Evolutionary conservation across 2,113 vertebrate genomes (phyloP).

Genomic region (Holacanthus passer): DNA sequence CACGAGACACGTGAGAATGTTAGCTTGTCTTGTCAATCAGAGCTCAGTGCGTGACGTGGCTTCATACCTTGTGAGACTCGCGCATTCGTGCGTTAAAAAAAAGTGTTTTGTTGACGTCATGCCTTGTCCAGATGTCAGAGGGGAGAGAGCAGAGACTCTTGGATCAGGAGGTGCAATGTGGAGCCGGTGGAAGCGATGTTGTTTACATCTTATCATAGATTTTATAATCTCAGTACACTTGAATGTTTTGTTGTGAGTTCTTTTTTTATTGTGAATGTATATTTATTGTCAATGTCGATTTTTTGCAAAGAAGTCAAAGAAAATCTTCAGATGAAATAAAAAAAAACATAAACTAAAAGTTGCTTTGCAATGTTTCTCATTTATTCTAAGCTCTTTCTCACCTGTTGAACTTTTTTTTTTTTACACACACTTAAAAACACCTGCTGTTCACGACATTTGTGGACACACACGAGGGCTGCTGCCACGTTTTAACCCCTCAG

Average conservation of each 20-base stretch:
- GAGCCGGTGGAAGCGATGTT: constrained; percentile 25
- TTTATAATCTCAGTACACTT: constrained; percentile 72
- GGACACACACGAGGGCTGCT: neutral
- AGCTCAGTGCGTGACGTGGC: constrained; percentile 72
- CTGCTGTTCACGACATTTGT: neutral
- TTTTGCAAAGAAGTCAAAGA: constrained; percentile 59
- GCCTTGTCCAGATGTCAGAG: constrained; percentile 53
- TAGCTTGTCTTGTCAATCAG: constrained; percentile 64
- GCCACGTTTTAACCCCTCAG: neutral
- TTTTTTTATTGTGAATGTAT: constrained; percentile 79
- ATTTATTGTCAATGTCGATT: constrained; percentile 80
- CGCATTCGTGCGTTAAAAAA: constrained; percentile 61
- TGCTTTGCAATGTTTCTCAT: constrained; percentile 1
- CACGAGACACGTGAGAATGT: constrained; percentile 67
- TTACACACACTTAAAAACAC: neutral
- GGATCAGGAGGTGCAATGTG: constrained; percentile 28
- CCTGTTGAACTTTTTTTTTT: neutral
- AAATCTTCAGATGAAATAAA: constrained; percentile 56
- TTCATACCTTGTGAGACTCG: constrained; percentile 70
- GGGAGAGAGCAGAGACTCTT: constrained; percentile 46
- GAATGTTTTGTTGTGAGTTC: constrained; percentile 78
- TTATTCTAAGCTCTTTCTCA: neutral
- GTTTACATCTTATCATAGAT: constrained; percentile 81
- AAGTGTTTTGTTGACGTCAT: constrained; percentile 72
- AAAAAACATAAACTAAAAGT: constrained; percentile 2